Evolutionary conservation across 2,113 vertebrate genomes (phyloP).

Genomic region (Eublepharis macularius): DNA sequence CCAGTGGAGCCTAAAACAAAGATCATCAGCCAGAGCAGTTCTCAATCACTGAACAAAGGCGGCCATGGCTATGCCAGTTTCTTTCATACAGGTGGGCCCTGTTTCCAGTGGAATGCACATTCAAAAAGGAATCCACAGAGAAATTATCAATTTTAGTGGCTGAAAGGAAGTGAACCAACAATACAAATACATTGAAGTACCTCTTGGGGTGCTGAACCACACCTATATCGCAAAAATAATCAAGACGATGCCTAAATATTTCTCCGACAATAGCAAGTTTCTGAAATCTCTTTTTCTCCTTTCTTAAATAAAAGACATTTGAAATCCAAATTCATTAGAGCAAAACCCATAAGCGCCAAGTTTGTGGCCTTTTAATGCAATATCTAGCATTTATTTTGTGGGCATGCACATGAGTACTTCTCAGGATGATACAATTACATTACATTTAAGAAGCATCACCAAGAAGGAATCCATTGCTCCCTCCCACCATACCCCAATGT

Average conservation of each 20-base stretch:
- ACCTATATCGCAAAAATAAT: slow-evolving; percentile 60
- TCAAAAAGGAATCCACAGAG: slow-evolving; percentile 25
- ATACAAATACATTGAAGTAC: slow-evolving; percentile 50
- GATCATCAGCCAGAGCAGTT: slow-evolving; percentile 41
- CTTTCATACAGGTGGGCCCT: background rate
- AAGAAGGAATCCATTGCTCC: background rate
- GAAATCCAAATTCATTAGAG: background rate
- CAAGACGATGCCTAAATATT: slow-evolving; percentile 1
- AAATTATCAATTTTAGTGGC: slow-evolving; percentile 14
- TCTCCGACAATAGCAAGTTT: slow-evolving; percentile 46
- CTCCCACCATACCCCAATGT: no score
- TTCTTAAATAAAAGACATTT: background rate
- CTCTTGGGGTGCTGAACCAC: slow-evolving; percentile 60
- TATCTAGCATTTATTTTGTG: background rate
- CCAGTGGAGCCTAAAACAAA: slow-evolving; percentile 52
- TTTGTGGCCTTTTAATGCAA: background rate
- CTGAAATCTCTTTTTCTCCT: slow-evolving; percentile 26
- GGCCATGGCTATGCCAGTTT: slow-evolving; percentile 12
- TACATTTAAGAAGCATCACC: background rate
- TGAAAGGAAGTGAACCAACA: slow-evolving; percentile 57
- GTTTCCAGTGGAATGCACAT: background rate
- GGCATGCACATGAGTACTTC: background rate
- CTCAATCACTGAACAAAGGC: slow-evolving; percentile 50
- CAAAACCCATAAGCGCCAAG: background rate
- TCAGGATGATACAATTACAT: background rate